Base-by-base conservation (phyloP, 2,888 invertebrate genomes). In the Apodemia mormo region DNA sequence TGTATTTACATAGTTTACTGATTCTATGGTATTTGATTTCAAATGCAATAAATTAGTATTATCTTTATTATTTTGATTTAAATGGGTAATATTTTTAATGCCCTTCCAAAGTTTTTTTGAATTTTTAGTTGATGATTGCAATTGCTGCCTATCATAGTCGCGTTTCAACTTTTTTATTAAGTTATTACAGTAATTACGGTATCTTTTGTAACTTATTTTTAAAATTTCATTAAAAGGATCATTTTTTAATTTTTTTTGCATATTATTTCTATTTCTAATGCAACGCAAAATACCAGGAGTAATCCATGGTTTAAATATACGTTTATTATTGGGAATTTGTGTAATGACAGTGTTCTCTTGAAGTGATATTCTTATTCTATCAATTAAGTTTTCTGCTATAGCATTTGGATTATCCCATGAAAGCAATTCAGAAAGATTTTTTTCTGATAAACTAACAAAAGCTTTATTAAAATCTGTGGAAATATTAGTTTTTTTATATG, bases 231-330 rank as follows among this genome's bases (percentile, higher is more conserved):
- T 65, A 12, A 33, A 33, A 2, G 33, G 65, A 3, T 65, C 4
- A 10, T 58, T 65, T 65, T 65, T 37, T n/a, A 37, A 65, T n/a
- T 65, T n/a, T 65, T 65, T 65, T 65, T 65, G 65, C 37, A 65
- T n/a, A 4, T 37, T 40, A 65, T 65, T 65, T 30, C 10, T 12
- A 12, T 65, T 37, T 33, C 6, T 43, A 43, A 43, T 65, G 14
- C 65, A 65, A 33, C 14, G 30, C n/a, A 65, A n/a, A n/a, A 65
- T 12, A n/a, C 14, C 37, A n/a, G 12, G 9, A 58, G 40, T 40
- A 30, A 40, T 40, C 40, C 37, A 65, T 40, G 61, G 68, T 58
- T 68, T 68, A 4, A 67, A 22, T n/a, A 40, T 67, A 14, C 67
- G 67, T 43, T 67, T 67, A 33, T 58, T 67, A 56, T 45, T n/a